These are phyloP conservation scores for Acanthaster planci DNA, from an alignment of 35 echinoderm and acorn worm genomes.

Conservation along the genomic window DNA sequence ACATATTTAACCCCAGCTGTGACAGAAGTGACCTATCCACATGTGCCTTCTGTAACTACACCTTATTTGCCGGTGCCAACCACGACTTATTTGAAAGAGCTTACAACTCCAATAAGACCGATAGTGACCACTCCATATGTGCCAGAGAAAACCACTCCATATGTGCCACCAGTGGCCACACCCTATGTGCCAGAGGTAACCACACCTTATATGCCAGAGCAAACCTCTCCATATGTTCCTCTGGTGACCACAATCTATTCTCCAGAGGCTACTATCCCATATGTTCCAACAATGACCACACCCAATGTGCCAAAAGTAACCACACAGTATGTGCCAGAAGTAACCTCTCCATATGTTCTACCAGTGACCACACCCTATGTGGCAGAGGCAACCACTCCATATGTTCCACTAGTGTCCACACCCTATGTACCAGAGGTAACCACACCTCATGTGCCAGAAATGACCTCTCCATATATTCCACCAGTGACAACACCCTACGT, in stretches of 20 bases:
- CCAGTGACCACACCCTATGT: slow-evolving; percentile 19
- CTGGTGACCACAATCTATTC: neutral
- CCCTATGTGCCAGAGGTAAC: slow-evolving; percentile 23
- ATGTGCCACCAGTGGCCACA: neutral
- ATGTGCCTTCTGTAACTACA: slow-evolving; percentile 30
- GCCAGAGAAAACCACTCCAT: slow-evolving; percentile 25
- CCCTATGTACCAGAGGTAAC: slow-evolving; percentile 25
- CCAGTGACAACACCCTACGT: slow-evolving; percentile 32
- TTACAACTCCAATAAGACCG: neutral
- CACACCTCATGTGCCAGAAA: slow-evolving; percentile 17
- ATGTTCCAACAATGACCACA: slow-evolving; percentile 3
- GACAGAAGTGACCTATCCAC: slow-evolving; percentile 48
- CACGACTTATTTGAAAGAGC: neutral
- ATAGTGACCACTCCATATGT: slow-evolving; percentile 30
- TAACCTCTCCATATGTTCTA: slow-evolving; percentile 31
- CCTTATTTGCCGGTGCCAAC: neutral
- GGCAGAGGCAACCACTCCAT: slow-evolving; percentile 31
- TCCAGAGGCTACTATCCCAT: neutral
- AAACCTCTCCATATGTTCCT: neutral
- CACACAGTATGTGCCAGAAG: neutral
- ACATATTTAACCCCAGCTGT: slow-evolving; percentile 28
- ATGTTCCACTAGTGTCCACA: neutral
- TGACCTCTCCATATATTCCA: slow-evolving; percentile 21
- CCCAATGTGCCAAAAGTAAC: slow-evolving; percentile 16
- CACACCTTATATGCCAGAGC: neutral